Base-by-base conservation (phyloP, 1,140 invertebrate species). In the Sesamia nonagrioides region DNA sequence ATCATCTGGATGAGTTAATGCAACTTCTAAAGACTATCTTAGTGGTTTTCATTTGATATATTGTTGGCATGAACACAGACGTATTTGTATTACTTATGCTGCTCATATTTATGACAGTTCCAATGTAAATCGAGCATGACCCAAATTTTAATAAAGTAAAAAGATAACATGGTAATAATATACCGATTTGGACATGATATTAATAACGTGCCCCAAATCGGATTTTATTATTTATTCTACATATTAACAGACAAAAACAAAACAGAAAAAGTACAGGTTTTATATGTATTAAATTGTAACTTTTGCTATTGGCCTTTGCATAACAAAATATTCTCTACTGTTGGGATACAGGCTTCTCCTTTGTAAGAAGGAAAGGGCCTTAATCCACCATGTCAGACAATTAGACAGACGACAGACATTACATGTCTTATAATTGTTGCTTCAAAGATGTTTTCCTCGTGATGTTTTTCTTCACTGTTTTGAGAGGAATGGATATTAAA, bases 1-100 rank as follows among this genome's bases (percentile, higher is more conserved):
- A 75, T 75, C 73, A 75, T 75, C 42, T 75, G 56, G 21, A 63
- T 75, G 73, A 75, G 73, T 61, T 63, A 75, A 63, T 75, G 73
- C 58, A 75, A 63, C 56, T 50, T 18, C 56, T 75, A 40, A 63
- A 75, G 27, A 35, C 58, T 42, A 75, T 75, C 73, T 63, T 13
- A 61, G 1, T 63, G 27, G 56, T 63, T 75, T 54, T 27, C 9
- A 61, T 33, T 75, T 75, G 58, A 61, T 63, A 75, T 61, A 63
- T 63, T 63, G 54, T 50, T 75, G 42, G 27, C 42, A 63, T 50
- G 40, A 45, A 33, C 15, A 56, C 37, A 75, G 40, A 11, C 54
- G 40, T n/a, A 48, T 63, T 75, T 63, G 52, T 61, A 63, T 61
- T 61, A 63, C 42, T 66, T 66, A 42, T 66, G 61, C 61, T 18